Percentiles rank a stretch among this genome's conserved stretches.
phyloP scores from a whole-genome alignment of 2,797 vertebrate species.

The Cuculus canorus region DNA sequence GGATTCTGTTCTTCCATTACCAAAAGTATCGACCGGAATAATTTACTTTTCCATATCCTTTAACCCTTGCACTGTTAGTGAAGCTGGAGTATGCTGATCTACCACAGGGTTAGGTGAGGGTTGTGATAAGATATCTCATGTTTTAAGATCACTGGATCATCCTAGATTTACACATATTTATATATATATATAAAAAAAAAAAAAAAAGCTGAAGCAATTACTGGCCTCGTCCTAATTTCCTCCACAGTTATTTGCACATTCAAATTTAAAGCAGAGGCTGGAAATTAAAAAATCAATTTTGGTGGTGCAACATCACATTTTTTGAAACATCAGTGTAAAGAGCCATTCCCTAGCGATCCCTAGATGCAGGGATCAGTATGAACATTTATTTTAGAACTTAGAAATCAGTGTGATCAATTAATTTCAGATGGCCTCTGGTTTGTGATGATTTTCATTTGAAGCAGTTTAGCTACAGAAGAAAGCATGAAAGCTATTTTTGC shows the following conservation, averaged over 20 bases:
- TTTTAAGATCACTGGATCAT: not conserved
- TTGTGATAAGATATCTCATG: not conserved
- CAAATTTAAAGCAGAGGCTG: not conserved
- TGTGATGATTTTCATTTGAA: not conserved
- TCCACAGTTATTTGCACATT: not conserved
- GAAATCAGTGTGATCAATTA: not conserved
- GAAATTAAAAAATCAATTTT: not conserved
- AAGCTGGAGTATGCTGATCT: not conserved
- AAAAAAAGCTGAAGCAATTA: not conserved
- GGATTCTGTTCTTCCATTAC: not conserved
- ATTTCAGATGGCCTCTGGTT: not conserved
- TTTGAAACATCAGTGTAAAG: not conserved
- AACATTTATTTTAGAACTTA: not conserved
- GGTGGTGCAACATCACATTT: not conserved
- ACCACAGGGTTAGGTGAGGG: rapidly evolving
- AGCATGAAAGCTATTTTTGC: not conserved
- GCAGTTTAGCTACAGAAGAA: not conserved
- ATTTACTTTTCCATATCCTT: not conserved
- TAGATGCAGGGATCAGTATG: not conserved
- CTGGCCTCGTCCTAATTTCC: not conserved
- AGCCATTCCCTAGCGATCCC: not conserved
- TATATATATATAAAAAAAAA: too few species aligned
- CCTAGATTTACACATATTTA: not conserved
- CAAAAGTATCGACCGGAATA: not conserved
- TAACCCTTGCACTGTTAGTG: not conserved